Conservation (phyloP, 92 coral and sea anemone genomes). For the Hydrozoanthus gracilis region DNA sequence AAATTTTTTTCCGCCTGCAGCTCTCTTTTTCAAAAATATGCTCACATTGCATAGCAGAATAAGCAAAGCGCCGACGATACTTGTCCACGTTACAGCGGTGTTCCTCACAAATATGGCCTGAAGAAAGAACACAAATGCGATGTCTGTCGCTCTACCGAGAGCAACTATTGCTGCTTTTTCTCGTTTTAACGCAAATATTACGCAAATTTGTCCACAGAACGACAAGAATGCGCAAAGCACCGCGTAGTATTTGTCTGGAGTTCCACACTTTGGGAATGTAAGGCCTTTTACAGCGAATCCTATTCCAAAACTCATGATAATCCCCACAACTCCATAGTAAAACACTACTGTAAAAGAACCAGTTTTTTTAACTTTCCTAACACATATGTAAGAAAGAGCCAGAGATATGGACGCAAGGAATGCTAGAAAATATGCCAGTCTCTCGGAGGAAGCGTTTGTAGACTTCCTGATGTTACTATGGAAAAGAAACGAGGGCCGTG, state of each 20-base stretch:
- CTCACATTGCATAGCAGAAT: slow-evolving; percentile 67
- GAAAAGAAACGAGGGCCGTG: slow-evolving; percentile 67
- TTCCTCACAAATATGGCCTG: slow-evolving; percentile 58
- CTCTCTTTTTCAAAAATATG: slow-evolving; percentile 57
- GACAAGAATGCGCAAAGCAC: slow-evolving; percentile 43
- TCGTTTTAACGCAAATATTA: slow-evolving; percentile 54
- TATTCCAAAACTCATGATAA: slow-evolving; percentile 23
- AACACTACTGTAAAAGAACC: slow-evolving; percentile 61
- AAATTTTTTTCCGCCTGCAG: neutral
- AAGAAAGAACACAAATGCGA: slow-evolving; percentile 67
- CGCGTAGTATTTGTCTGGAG: slow-evolving; percentile 43
- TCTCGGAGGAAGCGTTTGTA: slow-evolving; percentile 21
- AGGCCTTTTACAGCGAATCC: slow-evolving; percentile 44
- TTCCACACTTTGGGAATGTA: slow-evolving; percentile 56
- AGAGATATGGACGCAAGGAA: slow-evolving; percentile 55
- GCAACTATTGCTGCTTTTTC: slow-evolving; percentile 73
- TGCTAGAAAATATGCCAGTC: slow-evolving; percentile 52
- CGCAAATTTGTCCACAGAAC: slow-evolving; percentile 54
- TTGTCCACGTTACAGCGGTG: slow-evolving; percentile 53
- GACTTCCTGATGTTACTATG: slow-evolving; percentile 16
- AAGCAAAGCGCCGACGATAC: slow-evolving; percentile 71
- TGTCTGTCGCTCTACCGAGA: slow-evolving; percentile 70
- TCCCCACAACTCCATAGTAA: slow-evolving; percentile 65
- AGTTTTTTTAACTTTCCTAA: slow-evolving; percentile 54
- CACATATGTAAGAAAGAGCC: slow-evolving; percentile 35